These are phyloP conservation scores for Emys orbicularis DNA, from an alignment of 2,797 vertebrate species.

Conservation along the genomic window DNA sequence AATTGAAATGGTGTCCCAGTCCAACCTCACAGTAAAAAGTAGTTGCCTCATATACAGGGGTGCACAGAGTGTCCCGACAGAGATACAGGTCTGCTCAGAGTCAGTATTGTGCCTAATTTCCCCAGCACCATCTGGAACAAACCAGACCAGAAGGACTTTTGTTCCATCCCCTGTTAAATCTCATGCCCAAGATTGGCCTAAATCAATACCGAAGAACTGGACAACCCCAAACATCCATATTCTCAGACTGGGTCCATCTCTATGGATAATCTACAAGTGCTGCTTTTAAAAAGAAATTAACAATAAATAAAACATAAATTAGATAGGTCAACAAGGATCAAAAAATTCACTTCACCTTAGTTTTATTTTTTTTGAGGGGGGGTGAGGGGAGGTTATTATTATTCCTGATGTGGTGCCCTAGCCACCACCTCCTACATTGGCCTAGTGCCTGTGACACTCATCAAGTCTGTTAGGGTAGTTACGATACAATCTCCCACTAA, in stretches of 20 bases:
- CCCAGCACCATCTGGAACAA: neutral
- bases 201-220: neutral
- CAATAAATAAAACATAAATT: neutral
- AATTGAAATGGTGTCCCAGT: neutral
- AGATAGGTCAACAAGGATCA: neutral
- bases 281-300: neutral
- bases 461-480: no score
- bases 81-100: neutral
- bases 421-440: neutral
- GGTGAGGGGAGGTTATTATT: neutral
- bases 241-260: neutral
- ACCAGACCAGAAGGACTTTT: neutral
- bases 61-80: accelerated
- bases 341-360: accelerated
- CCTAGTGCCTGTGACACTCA: neutral
- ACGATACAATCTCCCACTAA: neutral
- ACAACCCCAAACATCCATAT: neutral
- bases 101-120: neutral
- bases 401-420: neutral
- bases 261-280: neutral
- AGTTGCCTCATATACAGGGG: accelerated
- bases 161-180: neutral
- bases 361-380: neutral
- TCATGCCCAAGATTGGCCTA: neutral
- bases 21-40: accelerated